phyloP scores from a whole-genome alignment of 2,888 invertebrate species.

The Achlya flavicornis region DNA sequence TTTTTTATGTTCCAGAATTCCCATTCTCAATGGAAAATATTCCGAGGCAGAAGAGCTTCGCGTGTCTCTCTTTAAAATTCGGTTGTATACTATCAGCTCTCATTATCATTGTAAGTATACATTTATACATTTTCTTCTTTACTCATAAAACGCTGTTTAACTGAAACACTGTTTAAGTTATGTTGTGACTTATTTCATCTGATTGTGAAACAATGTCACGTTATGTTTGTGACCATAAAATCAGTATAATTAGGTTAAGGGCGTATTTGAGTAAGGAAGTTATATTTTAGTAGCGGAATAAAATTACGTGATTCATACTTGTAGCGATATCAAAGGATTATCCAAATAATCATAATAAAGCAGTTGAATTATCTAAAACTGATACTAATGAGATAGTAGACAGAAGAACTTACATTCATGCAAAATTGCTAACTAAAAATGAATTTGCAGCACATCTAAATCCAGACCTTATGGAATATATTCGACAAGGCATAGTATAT shows the following conservation, averaged over 20 bases:
- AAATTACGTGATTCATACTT: too few species aligned
- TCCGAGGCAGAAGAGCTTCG: conserved; percentile 64
- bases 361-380: neutral
- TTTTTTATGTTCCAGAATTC: conserved; percentile 55
- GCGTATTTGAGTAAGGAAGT: neutral
- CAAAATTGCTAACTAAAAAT: too few species aligned
- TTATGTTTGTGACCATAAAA: too few species aligned
- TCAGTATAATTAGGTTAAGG: too few species aligned
- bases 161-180: too few species aligned
- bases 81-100: conserved; percentile 67
- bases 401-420: too few species aligned
- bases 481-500: too few species aligned
- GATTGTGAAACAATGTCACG: too few species aligned
- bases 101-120: conserved; percentile 65
- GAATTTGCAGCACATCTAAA: too few species aligned
- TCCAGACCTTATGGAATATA: too few species aligned
- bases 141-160: too few species aligned
- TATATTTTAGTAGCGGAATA: neutral
- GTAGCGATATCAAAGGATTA: neutral
- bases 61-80: conserved; percentile 68
- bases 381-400: neutral
- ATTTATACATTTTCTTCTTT: neutral
- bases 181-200: too few species aligned
- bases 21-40: conserved; percentile 65
- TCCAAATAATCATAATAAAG: neutral